These are phyloP conservation scores for Nymphicus hollandicus DNA, from an alignment of 2,113 vertebrate genomes.

Conservation along the genomic window DNA sequence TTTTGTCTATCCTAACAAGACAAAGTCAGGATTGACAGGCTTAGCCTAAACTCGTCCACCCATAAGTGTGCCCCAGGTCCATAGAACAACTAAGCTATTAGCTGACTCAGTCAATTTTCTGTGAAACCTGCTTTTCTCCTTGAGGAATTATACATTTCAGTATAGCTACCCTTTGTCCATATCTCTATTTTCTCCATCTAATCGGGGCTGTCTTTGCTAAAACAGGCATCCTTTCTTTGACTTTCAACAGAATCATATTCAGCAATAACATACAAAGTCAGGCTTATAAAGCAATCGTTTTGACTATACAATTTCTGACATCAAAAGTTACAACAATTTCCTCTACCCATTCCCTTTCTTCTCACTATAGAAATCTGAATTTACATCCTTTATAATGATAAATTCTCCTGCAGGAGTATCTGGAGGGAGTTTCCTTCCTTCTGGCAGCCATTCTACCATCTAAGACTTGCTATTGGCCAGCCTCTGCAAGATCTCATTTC, in stretches of 20 bases:
- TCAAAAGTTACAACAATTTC: background rate
- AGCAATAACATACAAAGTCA: background rate
- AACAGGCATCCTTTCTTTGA: background rate
- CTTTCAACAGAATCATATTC: background rate
- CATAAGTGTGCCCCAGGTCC: background rate
- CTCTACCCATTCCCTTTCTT: background rate
- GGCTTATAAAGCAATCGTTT: fast-evolving
- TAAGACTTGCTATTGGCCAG: background rate
- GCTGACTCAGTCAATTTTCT: background rate
- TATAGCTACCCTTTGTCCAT: background rate
- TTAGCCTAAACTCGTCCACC: background rate
- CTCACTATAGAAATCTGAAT: background rate
- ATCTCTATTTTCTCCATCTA: background rate
- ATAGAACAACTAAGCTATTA: background rate
- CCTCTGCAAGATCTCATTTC: background rate
- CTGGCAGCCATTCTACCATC: background rate
- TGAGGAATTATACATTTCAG: background rate
- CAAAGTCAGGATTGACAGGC: background rate
- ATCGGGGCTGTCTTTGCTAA: background rate
- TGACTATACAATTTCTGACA: background rate
- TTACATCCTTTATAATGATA: background rate
- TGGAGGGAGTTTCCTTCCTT: background rate
- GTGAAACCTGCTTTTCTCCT: background rate
- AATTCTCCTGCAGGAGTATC: background rate
- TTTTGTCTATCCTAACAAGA: background rate